Evolutionary conservation across 2,888 invertebrate genomes (phyloP), one percentile per base, ranked within the genome.

Genomic region (Belgica antarctica): DNA sequence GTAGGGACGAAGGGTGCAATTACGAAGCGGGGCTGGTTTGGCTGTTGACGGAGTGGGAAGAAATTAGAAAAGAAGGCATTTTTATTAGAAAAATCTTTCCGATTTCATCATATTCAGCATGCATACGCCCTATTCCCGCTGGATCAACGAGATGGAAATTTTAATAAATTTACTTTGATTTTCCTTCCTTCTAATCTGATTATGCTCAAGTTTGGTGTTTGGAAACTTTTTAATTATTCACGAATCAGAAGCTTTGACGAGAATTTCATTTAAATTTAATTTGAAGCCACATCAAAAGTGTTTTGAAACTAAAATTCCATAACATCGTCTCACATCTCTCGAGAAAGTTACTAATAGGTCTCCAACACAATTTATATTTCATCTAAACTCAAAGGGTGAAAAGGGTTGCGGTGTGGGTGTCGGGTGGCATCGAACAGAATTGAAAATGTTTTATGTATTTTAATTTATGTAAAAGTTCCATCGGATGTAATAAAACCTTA

Each of bases 1-100:
- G 62, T 89, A 86, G 57, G 86, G 84, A 75, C 89, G 87, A 52
- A 94, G 83, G 24, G 93, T 92, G 79, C 94, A 94, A 81, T 94
- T 94, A 73, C 89, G 87, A 73, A 93, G 84, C 1, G 93, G 86
- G 72, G 89, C 87, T 24, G 92, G 92, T 75, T 90, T 90, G 25
- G 90, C 91, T 88, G 79, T 52, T 76, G 78, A 73, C n/a, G n/a
- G n/a, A n/a, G n/a, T n/a, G n/a, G n/a, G n/a, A n/a, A n/a, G n/a
- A n/a, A n/a, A n/a, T n/a, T n/a, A 68, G 31, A 71, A 66, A 72
- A 62, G 59, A 31, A 34, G 15, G 57, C 36, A 24, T 36, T 31
- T 31, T 62, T 31, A 36, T 52, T 46, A 28, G 41, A 41, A 41
- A 41, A n/a, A n/a, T n/a, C n/a, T n/a, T n/a, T 41, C 15, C 3